Base-by-base conservation (phyloP, 2,113 vertebrate genomes). In the Nymphicus hollandicus region DNA sequence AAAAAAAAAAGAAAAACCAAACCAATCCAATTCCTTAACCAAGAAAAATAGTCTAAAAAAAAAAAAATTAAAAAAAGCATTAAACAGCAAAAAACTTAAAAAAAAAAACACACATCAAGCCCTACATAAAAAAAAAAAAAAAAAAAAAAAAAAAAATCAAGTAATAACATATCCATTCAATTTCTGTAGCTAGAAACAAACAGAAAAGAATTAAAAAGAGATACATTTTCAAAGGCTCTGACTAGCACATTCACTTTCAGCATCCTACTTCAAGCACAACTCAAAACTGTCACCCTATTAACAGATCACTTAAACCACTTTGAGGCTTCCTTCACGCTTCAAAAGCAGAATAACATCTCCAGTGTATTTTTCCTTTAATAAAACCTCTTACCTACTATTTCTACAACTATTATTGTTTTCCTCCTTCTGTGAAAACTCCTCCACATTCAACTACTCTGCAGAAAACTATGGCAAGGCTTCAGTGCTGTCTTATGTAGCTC, bases 391-490 rank as follows among this genome's bases (percentile, higher is more conserved):
- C 12, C 6, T 72, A 2, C 3, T 56, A 27, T 43, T 77, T 35
- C 16, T 10, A 47, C 4, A 52, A 1, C 3, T 37, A 5, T 22
- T 31, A 25, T 0, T 29, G 2, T 3, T 16, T 5, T 31, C 0
- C 2, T 23, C 37, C 7, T 61, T 9, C 24, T 3, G 27, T 27
- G 3, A 52, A 44, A 35, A 24, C 16, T 31, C 5, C 13, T 13
- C 13, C 4, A 2, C 7, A 0, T 12, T 12, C 6, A 50, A 11
- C 3, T 5, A 9, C 13, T 6, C 20, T 2, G 9, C 2, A 37
- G 1, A 37, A 64, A 66, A 49, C 2, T 1, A 0, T 2, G 44
- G 0, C 0, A 5, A 17, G 2, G 1, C 43, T 58, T 61, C 83
- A 44, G 9, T 13, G 23, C 13, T 69, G 39, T 11, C 12, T 84